Conservation (phyloP, 2,113 vertebrate genomes). For the Agelaius phoeniceus region DNA sequence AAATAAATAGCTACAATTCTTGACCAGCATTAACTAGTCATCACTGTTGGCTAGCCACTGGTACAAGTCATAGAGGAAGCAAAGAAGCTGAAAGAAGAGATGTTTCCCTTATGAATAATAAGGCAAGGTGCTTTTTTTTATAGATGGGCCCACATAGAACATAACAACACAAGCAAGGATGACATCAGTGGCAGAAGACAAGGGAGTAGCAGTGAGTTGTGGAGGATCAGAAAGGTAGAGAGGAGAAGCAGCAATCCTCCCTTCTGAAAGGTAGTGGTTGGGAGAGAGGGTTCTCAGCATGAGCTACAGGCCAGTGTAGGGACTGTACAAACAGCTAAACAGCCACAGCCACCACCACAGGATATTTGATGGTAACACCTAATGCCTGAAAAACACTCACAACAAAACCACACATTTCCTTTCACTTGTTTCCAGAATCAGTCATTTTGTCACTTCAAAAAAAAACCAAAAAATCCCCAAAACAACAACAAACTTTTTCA, state of each 20-base stretch:
- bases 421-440: neutral
- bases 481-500: neutral
- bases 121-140: neutral
- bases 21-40: neutral
- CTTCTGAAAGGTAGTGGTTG: neutral
- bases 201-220: neutral
- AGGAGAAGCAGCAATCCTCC: neutral
- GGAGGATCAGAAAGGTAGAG: neutral
- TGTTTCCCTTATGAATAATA: conserved; percentile 16
- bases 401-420: neutral
- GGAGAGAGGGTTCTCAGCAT: neutral
- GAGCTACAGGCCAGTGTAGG: rapidly evolving
- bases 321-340: neutral
- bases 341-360: neutral
- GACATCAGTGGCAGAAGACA: neutral
- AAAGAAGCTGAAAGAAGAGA: neutral
- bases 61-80: conserved; percentile 21
- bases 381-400: neutral
- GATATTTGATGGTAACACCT: neutral
- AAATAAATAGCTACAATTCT: conserved; percentile 7
- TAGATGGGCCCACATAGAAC: neutral
- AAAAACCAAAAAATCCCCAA: neutral
- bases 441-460: neutral
- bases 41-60: neutral
- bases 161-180: neutral